phyloP scores from a whole-genome alignment of 2,888 invertebrate species.

The Metacarcinus magister region DNA sequence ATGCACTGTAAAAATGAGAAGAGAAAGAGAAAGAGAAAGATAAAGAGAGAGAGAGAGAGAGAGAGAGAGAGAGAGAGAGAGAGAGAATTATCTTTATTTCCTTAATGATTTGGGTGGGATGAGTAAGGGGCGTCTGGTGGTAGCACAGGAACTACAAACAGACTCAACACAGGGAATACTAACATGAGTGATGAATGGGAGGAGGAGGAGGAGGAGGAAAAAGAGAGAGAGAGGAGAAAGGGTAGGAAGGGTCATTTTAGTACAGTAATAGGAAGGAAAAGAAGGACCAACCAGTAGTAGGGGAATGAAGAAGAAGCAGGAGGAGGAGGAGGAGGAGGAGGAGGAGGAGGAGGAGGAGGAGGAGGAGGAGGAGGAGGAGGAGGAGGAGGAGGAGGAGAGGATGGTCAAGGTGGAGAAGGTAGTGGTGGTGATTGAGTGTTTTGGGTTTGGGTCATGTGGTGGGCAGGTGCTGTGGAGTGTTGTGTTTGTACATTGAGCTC shows the following conservation, averaged over 20 bases:
- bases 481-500: constrained; percentile 81
- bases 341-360: neutral
- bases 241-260: neutral
- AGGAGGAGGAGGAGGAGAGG: neutral
- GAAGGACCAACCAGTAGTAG: neutral
- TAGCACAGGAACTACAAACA: constrained; percentile 78
- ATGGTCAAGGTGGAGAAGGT: neutral
- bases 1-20: constrained; percentile 66
- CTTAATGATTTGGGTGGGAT: constrained; percentile 74
- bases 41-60: neutral
- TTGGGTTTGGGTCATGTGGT: constrained; percentile 61
- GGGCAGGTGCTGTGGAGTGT: constrained; percentile 75
- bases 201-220: neutral
- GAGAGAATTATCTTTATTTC: constrained; percentile 16
- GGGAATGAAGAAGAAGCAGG: neutral
- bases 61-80: neutral
- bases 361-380: neutral
- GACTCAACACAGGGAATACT: constrained; percentile 64
- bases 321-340: neutral
- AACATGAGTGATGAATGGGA: neutral
- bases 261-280: neutral
- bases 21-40: constrained; percentile 62
- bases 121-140: constrained; percentile 74
- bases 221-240: neutral
- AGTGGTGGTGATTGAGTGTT: constrained; percentile 28